Base-by-base conservation (phyloP, 1,140 invertebrate species). In the Armadillidium nasatum region DNA sequence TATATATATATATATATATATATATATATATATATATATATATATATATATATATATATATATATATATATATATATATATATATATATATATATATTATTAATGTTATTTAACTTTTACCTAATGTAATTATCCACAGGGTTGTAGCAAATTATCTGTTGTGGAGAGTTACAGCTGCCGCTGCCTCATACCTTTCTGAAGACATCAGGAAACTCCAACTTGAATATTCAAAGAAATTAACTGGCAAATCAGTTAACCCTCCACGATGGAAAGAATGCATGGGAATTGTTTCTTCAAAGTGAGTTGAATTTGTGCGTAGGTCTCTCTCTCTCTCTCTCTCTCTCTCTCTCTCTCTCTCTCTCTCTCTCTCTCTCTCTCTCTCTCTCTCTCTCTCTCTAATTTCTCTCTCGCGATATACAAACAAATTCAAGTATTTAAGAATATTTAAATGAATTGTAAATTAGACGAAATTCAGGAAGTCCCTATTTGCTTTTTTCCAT, bases 231-330 rank as follows among this genome's bases (percentile, higher is more conserved):
- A 91, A 91, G 0, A 89, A 88, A 0, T 83, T 94, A 0, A 91
- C 90, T 21, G 93, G 93, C 0, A 91, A 91, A 80, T 90, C 88
- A 0, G 90, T 91, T 79, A 83, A 90, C 43, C 90, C 92, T 82
- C 88, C 92, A 1, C 86, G 93, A n/a, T 95, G 93, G 93, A 93
- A 93, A 85, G 91, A 93, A 81, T 94, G 93, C 81, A 89, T 91
- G 11, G 90, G 91, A 79, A 89, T 90, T 7, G 88, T 90, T 22
- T 88, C 89, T 69, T 88, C 88, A 80, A 91, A 89, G 90, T 90
- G 15, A 50, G 19, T 11, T 19, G n/a, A 11, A 19, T 22, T 67
- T 76, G 46, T 10, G 15, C 46, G 46, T 15, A 50, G 9, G 7
- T 60, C 50, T 60, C 50, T 60, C 50, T 60, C 50, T 60, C 50